Evolutionary conservation across 2,888 invertebrate species (phyloP).

Genomic region (Nephrocerus scutellatus): DNA sequence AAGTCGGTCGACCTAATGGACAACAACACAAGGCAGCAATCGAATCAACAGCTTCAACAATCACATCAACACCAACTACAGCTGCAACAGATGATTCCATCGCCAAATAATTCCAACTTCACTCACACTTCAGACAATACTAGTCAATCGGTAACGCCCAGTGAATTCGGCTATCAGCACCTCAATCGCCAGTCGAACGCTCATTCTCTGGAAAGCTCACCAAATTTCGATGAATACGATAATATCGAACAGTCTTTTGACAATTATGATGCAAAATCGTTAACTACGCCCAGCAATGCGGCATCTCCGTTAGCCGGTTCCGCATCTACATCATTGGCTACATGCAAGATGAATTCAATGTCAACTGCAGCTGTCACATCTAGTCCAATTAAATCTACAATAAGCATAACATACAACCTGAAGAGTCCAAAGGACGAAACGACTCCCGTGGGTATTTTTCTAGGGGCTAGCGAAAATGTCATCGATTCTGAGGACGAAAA

Average conservation of each 20-base stretch:
- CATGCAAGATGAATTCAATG: too few relatives aligned
- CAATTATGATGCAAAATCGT: conserved; percentile 26
- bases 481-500: too few relatives aligned
- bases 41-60: conserved; percentile 10
- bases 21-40: conserved; percentile 26
- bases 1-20: conserved; percentile 30
- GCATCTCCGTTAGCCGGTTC: conserved; percentile 28
- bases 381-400: conserved; percentile 62
- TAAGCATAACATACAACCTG: conserved; percentile 60
- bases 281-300: conserved; percentile 37
- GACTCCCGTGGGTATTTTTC: conserved; percentile 49
- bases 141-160: conserved; percentile 48
- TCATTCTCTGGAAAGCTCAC: conserved; percentile 45
- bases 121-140: conserved; percentile 43
- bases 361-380: conserved; percentile 34
- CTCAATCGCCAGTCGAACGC: conserved; percentile 45
- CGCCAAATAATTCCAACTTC: conserved; percentile 43
- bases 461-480: conserved; percentile 37
- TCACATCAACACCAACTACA: conserved; percentile 23
- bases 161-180: conserved; percentile 47
- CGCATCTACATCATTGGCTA: conserved; percentile 16
- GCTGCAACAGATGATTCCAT: conserved; percentile 29
- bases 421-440: conserved; percentile 53
- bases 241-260: conserved; percentile 29
- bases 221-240: conserved; percentile 43